Base-by-base conservation (phyloP, 2,888 invertebrate species). In the Pyrocoelia pectoralis region DNA sequence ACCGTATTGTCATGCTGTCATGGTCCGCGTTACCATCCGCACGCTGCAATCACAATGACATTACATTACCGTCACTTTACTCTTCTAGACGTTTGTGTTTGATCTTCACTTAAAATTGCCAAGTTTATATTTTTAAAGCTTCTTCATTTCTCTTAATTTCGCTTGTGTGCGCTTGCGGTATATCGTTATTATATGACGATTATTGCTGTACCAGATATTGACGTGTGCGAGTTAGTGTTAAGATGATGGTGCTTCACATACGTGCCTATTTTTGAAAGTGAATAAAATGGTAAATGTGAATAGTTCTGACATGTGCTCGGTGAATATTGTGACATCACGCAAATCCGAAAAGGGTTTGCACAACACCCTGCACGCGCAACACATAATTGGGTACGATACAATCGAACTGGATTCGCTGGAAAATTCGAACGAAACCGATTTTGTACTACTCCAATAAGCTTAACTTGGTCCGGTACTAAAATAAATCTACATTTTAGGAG, bases 341-440 rank as follows among this genome's bases (percentile, higher is more conserved):
- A 80, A 78, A 68, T 71, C 77, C 24, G 68, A 74, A 53, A 76
- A 53, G 76, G 76, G 48, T 56, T 53, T 29, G n/a, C 66, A 56
- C 56, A 56, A 33, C 38, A 12, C 9, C n/a, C 53, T 13, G 18
- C 33, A 51, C 2, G 61, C 17, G 14, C 51, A 55, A n/a, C 17
- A 18, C 15, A 17, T 50, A 17, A 49, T 19, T 18, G 57, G 57
- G 24, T 56, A 76, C 49, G 76, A 75, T 56, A 75, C 68, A 61
- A 81, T 82, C 50, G 82, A 82, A 65, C 52, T 81, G 75, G 82
- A 82, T 69, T 81, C 81, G 3, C 73, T 82, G 68, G 82, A 82
- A 56, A 76, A 73, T 54, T 67, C 70, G 6, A 38, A 53, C 13
- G 53, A 61, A 8, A 48, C 56, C 9, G 53, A 60, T 38, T 53